phyloP scores from a whole-genome alignment of 1,140 invertebrate species.

The Caenorhabditis briggsae region DNA sequence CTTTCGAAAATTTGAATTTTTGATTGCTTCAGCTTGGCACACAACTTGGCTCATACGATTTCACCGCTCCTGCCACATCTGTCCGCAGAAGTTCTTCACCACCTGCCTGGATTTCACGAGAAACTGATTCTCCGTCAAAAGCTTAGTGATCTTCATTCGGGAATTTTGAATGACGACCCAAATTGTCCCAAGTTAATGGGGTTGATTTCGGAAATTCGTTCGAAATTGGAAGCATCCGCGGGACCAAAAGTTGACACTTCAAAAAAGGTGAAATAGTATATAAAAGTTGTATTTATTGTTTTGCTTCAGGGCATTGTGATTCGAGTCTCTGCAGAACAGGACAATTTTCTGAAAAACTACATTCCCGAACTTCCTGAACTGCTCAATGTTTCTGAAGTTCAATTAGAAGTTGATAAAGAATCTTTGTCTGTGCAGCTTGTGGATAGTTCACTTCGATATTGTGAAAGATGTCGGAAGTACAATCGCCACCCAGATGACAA shows the following conservation, averaged over 20 bases:
- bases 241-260: slow-evolving; percentile 63
- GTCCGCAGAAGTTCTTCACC: slow-evolving; percentile 68
- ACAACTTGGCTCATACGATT: slow-evolving; percentile 65
- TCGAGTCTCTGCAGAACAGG: slow-evolving; percentile 21
- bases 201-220: slow-evolving; percentile 26
- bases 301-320: slow-evolving; percentile 1
- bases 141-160: background rate
- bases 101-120: slow-evolving; percentile 66
- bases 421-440: background rate
- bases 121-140: slow-evolving; percentile 34
- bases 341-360: slow-evolving; percentile 29
- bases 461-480: slow-evolving; percentile 67
- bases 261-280: slow-evolving; percentile 61
- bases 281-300: slow-evolving; percentile 60
- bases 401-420: background rate
- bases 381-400: slow-evolving; percentile 67
- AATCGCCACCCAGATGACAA: slow-evolving; percentile 51
- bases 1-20: background rate
- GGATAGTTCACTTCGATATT: slow-evolving; percentile 32
- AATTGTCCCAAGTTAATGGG: slow-evolving; percentile 27
- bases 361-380: slow-evolving; percentile 67
- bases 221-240: slow-evolving; percentile 24
- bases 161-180: background rate
- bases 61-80: slow-evolving; percentile 76
- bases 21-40: slow-evolving; percentile 5